phyloP scores from a whole-genome alignment of 2,113 vertebrate species.

The Smithornis capensis region DNA sequence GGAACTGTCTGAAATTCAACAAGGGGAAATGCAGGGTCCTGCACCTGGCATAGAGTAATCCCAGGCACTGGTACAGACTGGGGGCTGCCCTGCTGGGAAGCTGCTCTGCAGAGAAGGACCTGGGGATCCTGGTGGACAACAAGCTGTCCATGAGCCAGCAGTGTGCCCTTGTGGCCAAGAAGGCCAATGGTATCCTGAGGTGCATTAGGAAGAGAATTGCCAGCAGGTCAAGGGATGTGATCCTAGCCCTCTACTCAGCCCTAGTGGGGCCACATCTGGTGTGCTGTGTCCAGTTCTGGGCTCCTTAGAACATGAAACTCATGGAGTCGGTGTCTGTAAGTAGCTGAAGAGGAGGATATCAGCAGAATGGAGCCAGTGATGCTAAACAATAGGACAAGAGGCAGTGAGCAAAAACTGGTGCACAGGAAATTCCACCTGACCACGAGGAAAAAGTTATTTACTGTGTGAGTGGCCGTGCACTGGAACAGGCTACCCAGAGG shows the following conservation, averaged over 20 bases:
- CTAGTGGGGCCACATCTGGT: neutral
- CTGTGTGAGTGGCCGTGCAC: rapidly evolving
- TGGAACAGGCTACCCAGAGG: neutral
- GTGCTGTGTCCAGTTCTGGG: neutral
- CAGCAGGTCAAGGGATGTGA: rapidly evolving
- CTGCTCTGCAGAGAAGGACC: neutral
- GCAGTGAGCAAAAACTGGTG: neutral
- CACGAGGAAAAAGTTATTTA: neutral
- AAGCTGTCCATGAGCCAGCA: neutral
- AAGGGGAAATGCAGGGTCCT: neutral
- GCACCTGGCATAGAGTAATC: neutral
- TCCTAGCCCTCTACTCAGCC: neutral
- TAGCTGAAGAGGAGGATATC: neutral
- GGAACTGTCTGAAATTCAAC: neutral
- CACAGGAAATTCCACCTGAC: neutral
- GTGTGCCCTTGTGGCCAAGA: neutral
- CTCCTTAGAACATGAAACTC: neutral
- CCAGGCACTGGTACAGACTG: neutral
- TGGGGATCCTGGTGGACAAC: neutral
- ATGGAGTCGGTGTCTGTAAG: neutral
- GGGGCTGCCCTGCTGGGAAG: neutral
- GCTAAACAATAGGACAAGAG: neutral
- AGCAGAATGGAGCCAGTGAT: neutral
- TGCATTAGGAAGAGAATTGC: neutral
- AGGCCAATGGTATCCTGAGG: neutral